Percentiles rank a stretch among this genome's conserved stretches.
These are phyloP conservation scores for Cathartes aura DNA, from an alignment of 2,113 vertebrate genomes.

Conservation along the genomic window DNA sequence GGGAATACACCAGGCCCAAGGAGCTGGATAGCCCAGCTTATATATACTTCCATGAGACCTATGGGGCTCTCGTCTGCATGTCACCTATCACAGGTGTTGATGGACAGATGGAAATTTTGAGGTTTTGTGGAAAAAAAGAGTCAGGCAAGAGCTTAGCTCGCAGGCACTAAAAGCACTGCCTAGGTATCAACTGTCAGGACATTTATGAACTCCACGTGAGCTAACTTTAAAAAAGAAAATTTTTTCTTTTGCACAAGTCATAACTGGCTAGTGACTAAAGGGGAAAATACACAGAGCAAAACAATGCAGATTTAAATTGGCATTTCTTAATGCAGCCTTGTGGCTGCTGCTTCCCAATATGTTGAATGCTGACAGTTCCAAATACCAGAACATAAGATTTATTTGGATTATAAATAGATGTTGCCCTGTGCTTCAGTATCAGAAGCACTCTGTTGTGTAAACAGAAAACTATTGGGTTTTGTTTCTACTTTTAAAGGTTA, in stretches of 20 bases:
- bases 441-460: conserved; percentile 39
- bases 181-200: background rate
- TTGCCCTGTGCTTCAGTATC: conserved; percentile 39
- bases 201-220: background rate
- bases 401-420: conserved; percentile 69
- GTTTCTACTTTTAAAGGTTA: background rate
- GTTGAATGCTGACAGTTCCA: conserved; percentile 14
- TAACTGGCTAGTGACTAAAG: background rate
- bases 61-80: background rate
- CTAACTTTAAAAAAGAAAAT: background rate
- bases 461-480: background rate
- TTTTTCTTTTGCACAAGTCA: background rate
- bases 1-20: background rate
- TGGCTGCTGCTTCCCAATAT: background rate
- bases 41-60: background rate
- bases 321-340: background rate
- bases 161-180: background rate
- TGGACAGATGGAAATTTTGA: background rate
- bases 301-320: background rate
- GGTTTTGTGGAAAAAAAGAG: background rate
- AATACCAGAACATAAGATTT: conserved; percentile 57
- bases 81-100: background rate
- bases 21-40: background rate
- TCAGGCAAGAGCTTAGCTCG: background rate
- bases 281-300: background rate